These are phyloP conservation scores for Aphidoletes aphidimyza DNA, from an alignment of 2,888 invertebrate genomes.

Conservation along the genomic window DNA sequence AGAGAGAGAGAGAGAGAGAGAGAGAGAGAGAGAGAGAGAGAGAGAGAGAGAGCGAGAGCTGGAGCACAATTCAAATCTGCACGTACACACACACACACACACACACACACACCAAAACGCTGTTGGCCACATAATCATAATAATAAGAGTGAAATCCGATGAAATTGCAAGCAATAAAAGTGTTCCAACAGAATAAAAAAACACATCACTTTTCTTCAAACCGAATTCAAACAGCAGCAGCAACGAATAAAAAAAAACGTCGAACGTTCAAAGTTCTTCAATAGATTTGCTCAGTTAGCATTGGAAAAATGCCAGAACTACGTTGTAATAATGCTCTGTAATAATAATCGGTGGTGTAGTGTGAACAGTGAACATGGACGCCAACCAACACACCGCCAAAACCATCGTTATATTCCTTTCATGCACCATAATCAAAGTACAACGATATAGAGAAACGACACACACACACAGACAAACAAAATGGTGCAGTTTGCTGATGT, in stretches of 20 bases:
- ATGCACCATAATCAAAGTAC: neutral
- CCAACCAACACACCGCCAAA: neutral
- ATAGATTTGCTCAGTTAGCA: slow-evolving; percentile 16
- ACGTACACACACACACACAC: too few relatives aligned
- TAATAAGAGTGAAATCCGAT: slow-evolving; percentile 32
- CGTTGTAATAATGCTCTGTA: slow-evolving; percentile 14
- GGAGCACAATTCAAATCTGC: neutral
- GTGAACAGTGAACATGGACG: slow-evolving; percentile 40
- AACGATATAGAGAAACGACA: too few relatives aligned
- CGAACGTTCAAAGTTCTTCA: neutral
- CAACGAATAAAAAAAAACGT: neutral
- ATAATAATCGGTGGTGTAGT: slow-evolving; percentile 34
- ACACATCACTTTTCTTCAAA: neutral
- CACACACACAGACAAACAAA: too few relatives aligned
- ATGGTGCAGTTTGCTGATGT: slow-evolving; percentile 4
- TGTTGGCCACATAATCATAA: slow-evolving; percentile 33
- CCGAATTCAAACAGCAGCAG: too few relatives aligned
- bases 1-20: too few relatives aligned
- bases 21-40: too few relatives aligned
- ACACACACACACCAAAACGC: slow-evolving; percentile 31
- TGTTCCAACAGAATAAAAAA: neutral
- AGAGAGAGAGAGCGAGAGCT: too few relatives aligned
- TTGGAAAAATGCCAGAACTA: slow-evolving; percentile 41
- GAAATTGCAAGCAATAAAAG: slow-evolving; percentile 35
- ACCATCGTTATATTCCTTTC: neutral